Evolutionary conservation across 1,140 invertebrate genomes (phyloP).

Genomic region (Calycopis cecrops): DNA sequence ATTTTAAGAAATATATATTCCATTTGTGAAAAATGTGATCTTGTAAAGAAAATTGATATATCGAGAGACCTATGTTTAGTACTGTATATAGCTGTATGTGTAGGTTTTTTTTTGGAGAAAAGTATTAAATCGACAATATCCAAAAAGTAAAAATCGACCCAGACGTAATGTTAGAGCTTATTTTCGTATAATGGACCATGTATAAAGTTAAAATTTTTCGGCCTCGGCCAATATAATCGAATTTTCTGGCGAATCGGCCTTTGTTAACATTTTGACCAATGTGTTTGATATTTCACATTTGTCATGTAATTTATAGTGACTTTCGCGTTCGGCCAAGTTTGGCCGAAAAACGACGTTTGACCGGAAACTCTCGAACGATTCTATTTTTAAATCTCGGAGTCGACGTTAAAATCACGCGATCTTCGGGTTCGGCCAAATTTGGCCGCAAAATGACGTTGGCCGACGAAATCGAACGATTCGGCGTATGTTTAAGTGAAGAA

Average conservation of each 20-base stretch:
- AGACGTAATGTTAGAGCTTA: conserved; percentile 4
- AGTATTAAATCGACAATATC: conserved; percentile 21
- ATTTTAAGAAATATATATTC: conserved; percentile 3
- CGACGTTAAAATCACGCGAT: no score
- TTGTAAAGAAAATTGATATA: background rate
- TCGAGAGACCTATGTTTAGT: background rate
- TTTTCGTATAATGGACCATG: conserved; percentile 13
- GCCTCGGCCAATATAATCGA: no score
- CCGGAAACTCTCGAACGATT: no score
- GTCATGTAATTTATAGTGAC: no score
- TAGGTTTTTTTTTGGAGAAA: background rate
- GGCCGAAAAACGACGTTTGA: no score
- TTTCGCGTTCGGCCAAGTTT: no score
- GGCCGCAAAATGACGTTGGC: background rate
- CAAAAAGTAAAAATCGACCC: conserved; percentile 5
- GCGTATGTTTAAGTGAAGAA: conserved; percentile 1
- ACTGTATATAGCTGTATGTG: conserved; percentile 5
- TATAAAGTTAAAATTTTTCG: conserved; percentile 11
- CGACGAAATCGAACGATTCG: background rate
- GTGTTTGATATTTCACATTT: no score
- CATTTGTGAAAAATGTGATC: background rate
- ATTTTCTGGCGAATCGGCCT: no score
- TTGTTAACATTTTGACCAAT: no score
- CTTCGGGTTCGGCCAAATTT: background rate
- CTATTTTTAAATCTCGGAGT: no score